Base-by-base conservation (phyloP, 2,797 vertebrate genomes). In the Taeniopygia guttata region DNA sequence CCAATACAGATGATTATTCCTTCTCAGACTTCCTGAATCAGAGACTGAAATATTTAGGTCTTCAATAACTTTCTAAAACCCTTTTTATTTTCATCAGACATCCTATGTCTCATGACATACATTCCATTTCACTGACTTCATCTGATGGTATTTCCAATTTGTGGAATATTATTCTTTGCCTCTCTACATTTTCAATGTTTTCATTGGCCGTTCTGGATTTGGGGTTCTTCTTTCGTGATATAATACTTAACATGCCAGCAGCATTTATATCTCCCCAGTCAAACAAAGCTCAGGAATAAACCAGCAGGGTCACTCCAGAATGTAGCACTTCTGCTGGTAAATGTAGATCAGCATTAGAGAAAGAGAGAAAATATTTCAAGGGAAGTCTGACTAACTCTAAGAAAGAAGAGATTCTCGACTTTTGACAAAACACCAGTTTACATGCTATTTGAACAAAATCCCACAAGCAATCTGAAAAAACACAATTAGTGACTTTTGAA, bases 51-150 rank as follows among this genome's bases (percentile, higher is more conserved):
- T 96, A 96, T 88, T 95, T 94, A 69, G 6, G 36, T 94, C 49
- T 95, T 90, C 74, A 94, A 93, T 93, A 91, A 67, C 70, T 86
- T 81, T 87, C 74, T 88, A 94, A 94, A 96, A 76, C 20, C 82
- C 74, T 76, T 74, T 86, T 80, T 80, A 86, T 90, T 96, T 89
- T 73, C 83, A 63, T 92, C 70, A 79, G 74, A 67, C 34, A 79
- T 95, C 74, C 88, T 87, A 73, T 49, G 79, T 90, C 87, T 96
- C 36, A 69, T 93, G 90, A 67, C 74, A 94, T 76, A 62, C 85
- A 89, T 94, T 94, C 93, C 94, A 93, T 79, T 93, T 76, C 10
- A 3, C 67, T 93, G 80, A 91, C 67, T 93, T 94, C 56, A 90
- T 82, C n/a, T 93, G 74, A 93, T 87, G 62, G 79, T 27, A 87